phyloP scores from a whole-genome alignment of 2,113 vertebrate genomes.

The Myrmophylax atrothorax region DNA sequence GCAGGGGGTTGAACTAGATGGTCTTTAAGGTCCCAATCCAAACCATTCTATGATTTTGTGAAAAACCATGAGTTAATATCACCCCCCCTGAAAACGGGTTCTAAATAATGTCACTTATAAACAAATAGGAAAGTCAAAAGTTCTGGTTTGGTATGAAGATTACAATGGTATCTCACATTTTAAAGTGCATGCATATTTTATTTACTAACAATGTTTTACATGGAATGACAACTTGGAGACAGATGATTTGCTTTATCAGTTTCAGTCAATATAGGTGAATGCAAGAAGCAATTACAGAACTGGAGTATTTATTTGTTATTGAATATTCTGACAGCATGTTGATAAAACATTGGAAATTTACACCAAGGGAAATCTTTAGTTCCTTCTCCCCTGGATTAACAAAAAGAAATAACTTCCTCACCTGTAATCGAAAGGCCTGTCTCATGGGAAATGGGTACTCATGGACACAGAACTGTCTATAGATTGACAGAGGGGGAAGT shows the following conservation, averaged over 20 bases:
- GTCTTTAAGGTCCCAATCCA: neutral
- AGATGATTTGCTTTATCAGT: neutral
- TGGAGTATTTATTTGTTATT: slow-evolving; percentile 36
- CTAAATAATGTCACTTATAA: neutral
- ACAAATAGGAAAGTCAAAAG: neutral
- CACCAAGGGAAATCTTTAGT: slow-evolving; percentile 9
- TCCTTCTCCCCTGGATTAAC: slow-evolving; percentile 6
- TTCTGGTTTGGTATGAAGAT: neutral
- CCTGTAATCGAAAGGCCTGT: neutral
- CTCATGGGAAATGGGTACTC: neutral
- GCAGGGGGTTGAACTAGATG: neutral
- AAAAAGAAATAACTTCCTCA: neutral
- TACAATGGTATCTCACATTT: neutral
- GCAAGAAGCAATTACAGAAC: slow-evolving; percentile 35
- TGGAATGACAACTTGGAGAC: neutral
- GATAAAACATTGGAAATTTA: slow-evolving; percentile 13
- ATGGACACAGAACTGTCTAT: neutral
- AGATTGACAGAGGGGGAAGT: neutral
- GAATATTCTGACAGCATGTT: slow-evolving; percentile 5
- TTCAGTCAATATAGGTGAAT: neutral
- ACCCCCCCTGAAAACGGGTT: neutral
- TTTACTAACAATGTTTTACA: slow-evolving; percentile 6
- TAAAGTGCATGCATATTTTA: neutral
- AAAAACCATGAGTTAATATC: neutral
- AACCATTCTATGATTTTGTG: neutral